Evolutionary conservation across 1,140 invertebrate genomes (phyloP).

Genomic region (Chironomus striatipennis): DNA sequence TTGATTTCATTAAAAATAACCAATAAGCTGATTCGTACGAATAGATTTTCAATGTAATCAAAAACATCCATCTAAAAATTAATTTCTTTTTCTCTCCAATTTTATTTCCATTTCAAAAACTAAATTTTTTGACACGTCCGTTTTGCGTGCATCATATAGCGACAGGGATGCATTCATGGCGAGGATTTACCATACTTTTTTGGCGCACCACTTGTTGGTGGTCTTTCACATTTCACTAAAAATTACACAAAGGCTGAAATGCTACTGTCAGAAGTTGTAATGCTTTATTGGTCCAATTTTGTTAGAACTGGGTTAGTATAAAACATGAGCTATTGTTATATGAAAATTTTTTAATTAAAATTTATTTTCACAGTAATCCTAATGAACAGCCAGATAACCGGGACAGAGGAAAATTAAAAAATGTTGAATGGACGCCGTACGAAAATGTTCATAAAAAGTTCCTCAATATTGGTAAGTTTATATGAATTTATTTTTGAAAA

Average conservation of each 20-base stretch:
- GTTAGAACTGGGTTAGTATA: conserved; percentile 80
- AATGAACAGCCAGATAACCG: conserved; percentile 68
- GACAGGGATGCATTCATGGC: conserved; percentile 75
- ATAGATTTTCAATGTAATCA: too few species aligned
- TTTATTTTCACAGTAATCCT: conserved; percentile 62
- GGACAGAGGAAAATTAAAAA: conserved; percentile 62
- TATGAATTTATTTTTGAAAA: background rate
- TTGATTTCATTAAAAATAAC: too few species aligned
- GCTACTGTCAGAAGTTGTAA: conserved; percentile 77
- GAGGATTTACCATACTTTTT: conserved; percentile 85
- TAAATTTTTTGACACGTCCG: too few species aligned
- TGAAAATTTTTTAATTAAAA: conserved; percentile 20
- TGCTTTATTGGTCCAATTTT: conserved; percentile 92
- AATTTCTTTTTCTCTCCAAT: too few species aligned
- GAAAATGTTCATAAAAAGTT: conserved; percentile 89
- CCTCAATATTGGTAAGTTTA: conserved; percentile 67
- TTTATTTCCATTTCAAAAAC: too few species aligned
- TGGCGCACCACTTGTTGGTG: conserved; percentile 61
- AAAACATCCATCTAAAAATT: too few species aligned
- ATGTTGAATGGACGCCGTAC: conserved; percentile 84
- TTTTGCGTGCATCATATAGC: conserved; percentile 39
- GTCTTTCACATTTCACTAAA: conserved; percentile 64
- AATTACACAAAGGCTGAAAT: conserved; percentile 81
- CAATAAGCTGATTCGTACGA: too few species aligned
- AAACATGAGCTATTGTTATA: background rate